These are phyloP conservation scores for Orchesellides sinensis DNA, from an alignment of 2,888 invertebrate species.

Conservation along the genomic window DNA sequence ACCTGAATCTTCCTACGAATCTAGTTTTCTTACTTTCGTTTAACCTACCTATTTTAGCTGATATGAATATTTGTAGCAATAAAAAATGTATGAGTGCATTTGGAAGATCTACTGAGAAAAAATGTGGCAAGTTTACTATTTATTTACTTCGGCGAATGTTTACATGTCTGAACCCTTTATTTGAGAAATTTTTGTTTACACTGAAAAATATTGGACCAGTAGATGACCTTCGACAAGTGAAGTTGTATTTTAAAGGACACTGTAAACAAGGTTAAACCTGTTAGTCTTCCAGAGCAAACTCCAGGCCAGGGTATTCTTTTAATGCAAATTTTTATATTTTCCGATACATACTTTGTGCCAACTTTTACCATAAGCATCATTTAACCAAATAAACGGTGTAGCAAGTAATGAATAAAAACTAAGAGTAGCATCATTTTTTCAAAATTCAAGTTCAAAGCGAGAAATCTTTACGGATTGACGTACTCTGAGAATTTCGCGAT, in stretches of 20 bases:
- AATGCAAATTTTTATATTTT: not conserved
- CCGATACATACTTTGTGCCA: no score
- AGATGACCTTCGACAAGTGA: slow-evolving; percentile 9
- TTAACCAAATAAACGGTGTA: no score
- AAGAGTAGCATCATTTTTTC: not conserved
- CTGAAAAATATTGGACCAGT: no score
- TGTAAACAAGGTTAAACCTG: not conserved
- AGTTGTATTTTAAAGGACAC: not conserved
- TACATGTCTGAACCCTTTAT: no score
- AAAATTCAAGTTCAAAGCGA: slow-evolving; percentile 38
- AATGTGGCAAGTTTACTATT: no score
- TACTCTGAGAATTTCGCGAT: not conserved
- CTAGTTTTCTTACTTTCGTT: not conserved
- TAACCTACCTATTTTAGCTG: not conserved
- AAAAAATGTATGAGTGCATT: no score
- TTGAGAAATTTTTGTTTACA: no score
- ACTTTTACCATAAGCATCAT: slow-evolving; percentile 2
- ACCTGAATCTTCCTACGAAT: not conserved
- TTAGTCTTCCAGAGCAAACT: not conserved
- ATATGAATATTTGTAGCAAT: not conserved
- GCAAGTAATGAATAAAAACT: not conserved
- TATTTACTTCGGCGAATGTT: no score
- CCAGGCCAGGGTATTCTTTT: not conserved
- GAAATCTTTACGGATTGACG: not conserved
- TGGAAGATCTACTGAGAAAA: no score